Base-by-base conservation (phyloP, 1,140 invertebrate species). In the Cecropterus lyciades region DNA sequence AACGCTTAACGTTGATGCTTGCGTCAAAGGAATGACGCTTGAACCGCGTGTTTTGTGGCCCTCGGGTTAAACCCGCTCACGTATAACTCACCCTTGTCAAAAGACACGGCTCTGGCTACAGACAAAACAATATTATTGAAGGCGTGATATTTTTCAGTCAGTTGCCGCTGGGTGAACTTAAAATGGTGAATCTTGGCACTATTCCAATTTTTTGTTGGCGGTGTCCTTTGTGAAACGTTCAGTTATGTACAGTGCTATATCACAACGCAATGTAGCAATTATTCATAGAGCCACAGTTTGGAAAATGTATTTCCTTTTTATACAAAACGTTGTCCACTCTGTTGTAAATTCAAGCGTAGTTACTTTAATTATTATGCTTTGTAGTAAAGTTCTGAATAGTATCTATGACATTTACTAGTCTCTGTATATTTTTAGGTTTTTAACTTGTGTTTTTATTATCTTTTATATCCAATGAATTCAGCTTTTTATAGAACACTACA, bases 121-220 rank as follows among this genome's bases (percentile, higher is more conserved):
- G 53, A 56, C 33, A 45, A 30, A 40, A 53, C 40, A 40, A 48
- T 43, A 27, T 40, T 48, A 62, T 55, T 55, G 55, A 37, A 24
- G 53, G 16, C 27, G 55, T 42, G 33, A 40, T 67, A 65, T 62
- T 52, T 43, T 52, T 43, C 53, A 37, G 40, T 72, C 69, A 66
- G 73, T 72, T 73, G 73, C 75, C 72, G 67, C 53, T 57, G 73
- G 77, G 63, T 49, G 57, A 70, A 72, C 62, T 74, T 75, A 74
- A 79, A 76, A 75, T 73, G 63, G 65, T 70, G 48, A 66, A 51
- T 70, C 70, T 83, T 83, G 81, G 79, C 75, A 49, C 40, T 16
- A 64, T 42, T 71, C 81, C 79, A 83, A 65, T 78, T 79, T 81
- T 75, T 82, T 76, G 70, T 72, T 73, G 62, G 57, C 60, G 63